Conservation (phyloP, 2,888 invertebrate species). For the Tipula vernalis region DNA sequence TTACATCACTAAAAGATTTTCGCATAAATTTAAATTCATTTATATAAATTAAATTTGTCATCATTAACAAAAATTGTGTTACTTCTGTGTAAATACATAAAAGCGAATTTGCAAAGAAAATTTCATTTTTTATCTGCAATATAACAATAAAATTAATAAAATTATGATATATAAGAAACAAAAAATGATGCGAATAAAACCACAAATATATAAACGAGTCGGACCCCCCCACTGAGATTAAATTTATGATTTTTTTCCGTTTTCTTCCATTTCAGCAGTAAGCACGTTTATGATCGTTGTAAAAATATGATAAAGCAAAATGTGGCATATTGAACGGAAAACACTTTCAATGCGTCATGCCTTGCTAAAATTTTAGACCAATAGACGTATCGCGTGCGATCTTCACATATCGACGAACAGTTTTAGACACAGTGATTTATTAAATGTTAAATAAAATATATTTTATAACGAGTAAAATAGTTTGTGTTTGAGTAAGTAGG, state of each 20-base stretch:
- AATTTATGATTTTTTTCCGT: neutral
- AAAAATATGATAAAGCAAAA: neutral
- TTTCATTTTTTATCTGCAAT: neutral
- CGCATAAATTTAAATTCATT: neutral
- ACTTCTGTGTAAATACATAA: neutral
- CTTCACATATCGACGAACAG: too few species aligned
- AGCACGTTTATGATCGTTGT: neutral
- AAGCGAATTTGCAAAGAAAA: neutral
- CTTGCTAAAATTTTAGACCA: too few species aligned
- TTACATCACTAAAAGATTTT: too few species aligned
- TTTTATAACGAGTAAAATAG: too few species aligned
- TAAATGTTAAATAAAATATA: too few species aligned
- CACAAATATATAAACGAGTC: neutral
- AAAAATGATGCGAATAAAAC: neutral
- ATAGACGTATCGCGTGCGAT: too few species aligned
- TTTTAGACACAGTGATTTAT: too few species aligned
- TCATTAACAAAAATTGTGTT: neutral
- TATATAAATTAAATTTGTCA: neutral
- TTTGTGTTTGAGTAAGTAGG: too few species aligned
- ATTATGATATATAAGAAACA: neutral
- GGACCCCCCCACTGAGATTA: neutral
- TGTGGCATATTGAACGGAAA: too few species aligned
- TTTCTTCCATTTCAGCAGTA: neutral
- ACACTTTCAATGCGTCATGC: too few species aligned
- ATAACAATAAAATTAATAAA: neutral